Percentiles rank a stretch among this genome's conserved stretches.
These are phyloP conservation scores for Spodoptera exigua DNA, from an alignment of 2,888 invertebrate species.

Conservation along the genomic window DNA sequence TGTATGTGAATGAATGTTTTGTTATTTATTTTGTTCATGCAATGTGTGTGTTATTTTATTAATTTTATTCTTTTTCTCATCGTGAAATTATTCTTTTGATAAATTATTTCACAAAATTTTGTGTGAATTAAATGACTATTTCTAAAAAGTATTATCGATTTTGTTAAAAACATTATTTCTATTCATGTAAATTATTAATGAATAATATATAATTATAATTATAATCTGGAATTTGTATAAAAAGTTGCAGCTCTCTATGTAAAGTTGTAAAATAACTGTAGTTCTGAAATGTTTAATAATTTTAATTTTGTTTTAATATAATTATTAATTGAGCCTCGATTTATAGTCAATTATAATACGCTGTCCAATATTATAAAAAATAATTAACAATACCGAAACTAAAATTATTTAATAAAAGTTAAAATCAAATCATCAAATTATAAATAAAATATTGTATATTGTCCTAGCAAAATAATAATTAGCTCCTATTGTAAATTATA, in stretches of 20 bases:
- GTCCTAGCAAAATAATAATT: conserved; percentile 41
- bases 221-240: conserved; percentile 18
- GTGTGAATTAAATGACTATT: too few species aligned
- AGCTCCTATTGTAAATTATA: conserved; percentile 69
- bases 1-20: too few species aligned
- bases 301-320: conserved; percentile 6
- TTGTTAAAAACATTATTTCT: too few species aligned
- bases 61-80: too few species aligned
- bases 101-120: too few species aligned
- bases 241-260: conserved; percentile 46
- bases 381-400: background rate
- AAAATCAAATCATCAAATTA: background rate
- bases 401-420: background rate
- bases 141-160: too few species aligned
- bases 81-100: too few species aligned
- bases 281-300: conserved; percentile 29
- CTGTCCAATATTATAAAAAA: too few species aligned
- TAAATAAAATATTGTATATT: conserved; percentile 58
- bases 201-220: background rate
- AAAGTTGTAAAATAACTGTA: conserved; percentile 19
- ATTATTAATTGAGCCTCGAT: too few species aligned
- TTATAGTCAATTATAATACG: too few species aligned
- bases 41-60: too few species aligned
- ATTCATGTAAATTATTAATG: background rate
- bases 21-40: too few species aligned